Conservation (phyloP, 1,140 invertebrate species). For the Alviniconcha marisindica region DNA sequence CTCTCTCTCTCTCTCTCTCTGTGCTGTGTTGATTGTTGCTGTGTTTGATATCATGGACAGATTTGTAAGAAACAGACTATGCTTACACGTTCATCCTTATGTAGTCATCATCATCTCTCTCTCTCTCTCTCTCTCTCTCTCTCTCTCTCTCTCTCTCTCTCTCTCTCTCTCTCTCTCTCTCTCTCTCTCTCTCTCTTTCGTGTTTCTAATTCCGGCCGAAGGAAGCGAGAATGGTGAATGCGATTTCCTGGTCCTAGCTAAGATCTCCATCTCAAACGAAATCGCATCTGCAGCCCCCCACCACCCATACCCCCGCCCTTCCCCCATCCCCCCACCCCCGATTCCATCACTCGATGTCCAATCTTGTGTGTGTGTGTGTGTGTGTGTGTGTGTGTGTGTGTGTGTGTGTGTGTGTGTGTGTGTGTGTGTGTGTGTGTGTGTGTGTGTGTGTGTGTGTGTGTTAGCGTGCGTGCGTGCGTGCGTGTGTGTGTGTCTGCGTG, state of each 20-base stretch:
- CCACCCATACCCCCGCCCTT: no score
- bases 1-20: not conserved
- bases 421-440: slow-evolving; percentile 3
- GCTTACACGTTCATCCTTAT: no score
- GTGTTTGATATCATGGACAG: no score
- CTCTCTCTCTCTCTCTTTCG: not conserved
- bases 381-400: not conserved
- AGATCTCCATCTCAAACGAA: no score
- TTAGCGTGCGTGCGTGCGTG: slow-evolving; percentile 16
- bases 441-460: slow-evolving; percentile 11
- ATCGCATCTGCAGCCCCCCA: no score
- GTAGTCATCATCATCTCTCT: not conserved
- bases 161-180: not conserved
- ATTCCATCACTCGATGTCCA: no score
- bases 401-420: slow-evolving; percentile 16
- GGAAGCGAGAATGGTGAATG: no score
- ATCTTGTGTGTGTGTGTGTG: no score
- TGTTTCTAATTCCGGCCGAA: no score
- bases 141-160: not conserved
- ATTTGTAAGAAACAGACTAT: not conserved
- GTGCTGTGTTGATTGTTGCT: no score
- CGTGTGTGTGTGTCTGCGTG: slow-evolving; percentile 23
- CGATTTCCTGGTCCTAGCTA: no score
- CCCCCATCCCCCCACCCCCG: no score
- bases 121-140: not conserved